A percentile compares a stretch with the other conserved stretches of the same genome.
Conservation (phyloP, 64 coral and sea anemone genomes). For the Actinia equina region DNA sequence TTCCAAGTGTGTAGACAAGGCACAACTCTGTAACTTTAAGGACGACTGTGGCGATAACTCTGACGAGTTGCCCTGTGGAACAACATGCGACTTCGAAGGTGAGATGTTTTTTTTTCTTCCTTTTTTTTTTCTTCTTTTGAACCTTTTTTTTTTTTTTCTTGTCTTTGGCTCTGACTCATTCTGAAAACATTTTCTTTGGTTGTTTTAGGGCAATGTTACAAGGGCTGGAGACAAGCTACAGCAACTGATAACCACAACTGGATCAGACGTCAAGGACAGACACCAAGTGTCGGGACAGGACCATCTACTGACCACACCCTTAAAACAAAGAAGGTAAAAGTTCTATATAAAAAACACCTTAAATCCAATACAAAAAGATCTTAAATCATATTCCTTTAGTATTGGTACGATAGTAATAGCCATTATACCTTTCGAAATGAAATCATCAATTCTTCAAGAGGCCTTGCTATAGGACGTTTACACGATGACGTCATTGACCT, state of each 20-base stretch:
- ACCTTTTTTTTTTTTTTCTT: no score
- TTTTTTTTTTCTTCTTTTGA: no score
- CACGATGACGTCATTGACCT: no score
- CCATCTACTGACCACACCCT: slow-evolving; percentile 85
- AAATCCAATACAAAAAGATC: no score
- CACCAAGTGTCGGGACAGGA: slow-evolving; percentile 62
- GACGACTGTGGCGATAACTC: slow-evolving; percentile 94
- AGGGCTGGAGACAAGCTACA: slow-evolving; percentile 77
- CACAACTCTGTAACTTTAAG: slow-evolving; percentile 93
- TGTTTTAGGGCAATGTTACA: slow-evolving; percentile 71
- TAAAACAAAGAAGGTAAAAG: slow-evolving; percentile 42
- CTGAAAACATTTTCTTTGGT: slow-evolving; percentile 5
- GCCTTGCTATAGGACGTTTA: no score
- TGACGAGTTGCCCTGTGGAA: slow-evolving; percentile 80
- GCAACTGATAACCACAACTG: slow-evolving; percentile 91
- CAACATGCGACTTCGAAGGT: slow-evolving; percentile 56
- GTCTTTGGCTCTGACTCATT: no score
- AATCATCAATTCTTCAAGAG: no score
- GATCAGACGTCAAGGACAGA: slow-evolving; percentile 66
- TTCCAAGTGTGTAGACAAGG: slow-evolving; percentile 85
- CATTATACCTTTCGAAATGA: no score
- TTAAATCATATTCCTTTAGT: no score
- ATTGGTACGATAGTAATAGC: no score
- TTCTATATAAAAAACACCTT: no score
- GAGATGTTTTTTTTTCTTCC: background rate